These are phyloP conservation scores for Chironomus striatipennis DNA, from an alignment of 1,140 invertebrate species.

Conservation along the genomic window DNA sequence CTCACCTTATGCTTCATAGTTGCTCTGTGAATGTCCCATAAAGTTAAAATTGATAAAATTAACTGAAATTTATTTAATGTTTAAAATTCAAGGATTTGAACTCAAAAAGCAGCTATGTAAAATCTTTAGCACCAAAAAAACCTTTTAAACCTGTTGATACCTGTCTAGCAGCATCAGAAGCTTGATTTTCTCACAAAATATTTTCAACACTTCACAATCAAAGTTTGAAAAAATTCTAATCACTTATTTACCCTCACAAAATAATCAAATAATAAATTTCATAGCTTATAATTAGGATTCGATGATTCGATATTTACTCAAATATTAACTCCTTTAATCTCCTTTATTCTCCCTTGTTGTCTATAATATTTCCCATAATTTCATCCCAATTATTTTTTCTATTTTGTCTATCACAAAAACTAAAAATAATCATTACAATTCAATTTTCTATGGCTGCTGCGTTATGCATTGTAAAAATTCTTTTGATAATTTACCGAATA, in stretches of 20 bases:
- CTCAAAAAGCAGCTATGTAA: no score
- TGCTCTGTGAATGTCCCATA: no score
- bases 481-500: no score
- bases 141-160: no score
- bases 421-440: not conserved
- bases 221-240: not conserved
- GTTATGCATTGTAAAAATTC: not conserved
- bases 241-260: not conserved
- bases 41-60: no score
- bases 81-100: no score
- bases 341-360: not conserved
- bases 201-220: not conserved
- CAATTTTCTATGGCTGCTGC: not conserved
- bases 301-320: not conserved
- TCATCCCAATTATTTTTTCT: not conserved
- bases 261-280: not conserved
- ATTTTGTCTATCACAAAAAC: not conserved
- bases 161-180: no score
- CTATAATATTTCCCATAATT: not conserved
- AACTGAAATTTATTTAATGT: no score
- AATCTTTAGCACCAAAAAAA: no score
- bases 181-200: not conserved
- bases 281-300: not conserved
- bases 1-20: no score
- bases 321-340: conserved; percentile 1